These are phyloP conservation scores for Oryctes rhinoceros DNA, from an alignment of 1,140 invertebrate genomes.

Conservation along the genomic window DNA sequence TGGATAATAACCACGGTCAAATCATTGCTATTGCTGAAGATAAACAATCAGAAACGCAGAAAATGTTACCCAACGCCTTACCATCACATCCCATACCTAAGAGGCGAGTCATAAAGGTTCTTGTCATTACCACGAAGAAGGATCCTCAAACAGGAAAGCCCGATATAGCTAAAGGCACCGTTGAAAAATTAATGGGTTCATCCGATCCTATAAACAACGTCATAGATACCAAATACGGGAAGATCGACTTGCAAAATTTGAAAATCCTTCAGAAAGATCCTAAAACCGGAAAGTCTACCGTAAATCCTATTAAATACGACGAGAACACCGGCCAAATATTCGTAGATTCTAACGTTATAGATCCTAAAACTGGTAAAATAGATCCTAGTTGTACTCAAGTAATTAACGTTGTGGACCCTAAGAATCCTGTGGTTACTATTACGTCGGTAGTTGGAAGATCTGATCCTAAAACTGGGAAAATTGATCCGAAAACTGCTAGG, in stretches of 20 bases:
- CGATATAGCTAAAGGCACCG: constrained; percentile 65
- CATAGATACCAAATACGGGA: constrained; percentile 68
- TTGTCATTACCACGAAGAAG: constrained; percentile 68
- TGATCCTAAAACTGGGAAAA: constrained; percentile 68
- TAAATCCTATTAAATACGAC: constrained; percentile 67
- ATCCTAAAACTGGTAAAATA: constrained; percentile 68
- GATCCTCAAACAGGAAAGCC: constrained; percentile 66
- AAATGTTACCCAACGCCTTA: constrained; percentile 66
- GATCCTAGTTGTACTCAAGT: constrained; percentile 70
- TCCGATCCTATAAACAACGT: constrained; percentile 66
- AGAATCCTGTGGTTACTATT: constrained; percentile 72
- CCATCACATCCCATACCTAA: constrained; percentile 63
- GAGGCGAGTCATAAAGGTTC: constrained; percentile 60
- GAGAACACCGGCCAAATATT: constrained; percentile 72
- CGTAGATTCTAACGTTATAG: constrained; percentile 67
- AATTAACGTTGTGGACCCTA: constrained; percentile 72
- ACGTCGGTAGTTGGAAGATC: constrained; percentile 68
- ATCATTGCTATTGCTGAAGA: constrained; percentile 55
- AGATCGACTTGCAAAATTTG: constrained; percentile 66
- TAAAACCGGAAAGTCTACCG: constrained; percentile 66
- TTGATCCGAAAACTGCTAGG: constrained; percentile 66
- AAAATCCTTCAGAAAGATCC: constrained; percentile 66
- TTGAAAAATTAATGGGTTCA: constrained; percentile 66
- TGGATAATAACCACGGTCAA: constrained; percentile 56
- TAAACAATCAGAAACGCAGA: constrained; percentile 64